phyloP scores from a whole-genome alignment of 1,140 invertebrate species.

The Fopius arisanus region DNA sequence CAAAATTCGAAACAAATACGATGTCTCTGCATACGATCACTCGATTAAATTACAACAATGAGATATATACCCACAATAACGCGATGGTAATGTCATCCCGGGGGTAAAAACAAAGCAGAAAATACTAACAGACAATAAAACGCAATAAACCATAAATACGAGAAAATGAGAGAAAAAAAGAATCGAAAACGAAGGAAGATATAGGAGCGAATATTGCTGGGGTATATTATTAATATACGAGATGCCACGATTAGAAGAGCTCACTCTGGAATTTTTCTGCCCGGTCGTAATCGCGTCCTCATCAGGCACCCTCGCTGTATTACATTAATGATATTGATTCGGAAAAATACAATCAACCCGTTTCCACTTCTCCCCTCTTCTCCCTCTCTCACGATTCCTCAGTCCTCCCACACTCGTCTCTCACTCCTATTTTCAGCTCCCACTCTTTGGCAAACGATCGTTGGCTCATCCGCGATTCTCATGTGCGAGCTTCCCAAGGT shows the following conservation, averaged over 20 bases:
- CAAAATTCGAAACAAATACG: too few relatives aligned
- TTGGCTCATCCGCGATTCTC: constrained; percentile 12
- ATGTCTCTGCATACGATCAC: too few relatives aligned
- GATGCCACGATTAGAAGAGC: constrained; percentile 22
- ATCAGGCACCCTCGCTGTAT: constrained; percentile 57
- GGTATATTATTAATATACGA: constrained; percentile 40
- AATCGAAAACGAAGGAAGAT: constrained; percentile 8
- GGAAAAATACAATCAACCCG: constrained; percentile 54
- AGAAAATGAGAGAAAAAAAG: constrained; percentile 20
- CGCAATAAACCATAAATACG: constrained; percentile 10
- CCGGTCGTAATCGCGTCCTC: constrained; percentile 45
- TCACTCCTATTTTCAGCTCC: not conserved
- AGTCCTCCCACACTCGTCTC: not conserved
- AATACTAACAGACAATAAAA: constrained; percentile 7
- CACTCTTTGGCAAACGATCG: not conserved
- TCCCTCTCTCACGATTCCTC: not conserved
- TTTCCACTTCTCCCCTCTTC: not conserved
- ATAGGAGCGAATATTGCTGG: constrained; percentile 20
- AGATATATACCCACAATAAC: not conserved
- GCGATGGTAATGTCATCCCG: not conserved
- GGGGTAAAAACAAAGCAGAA: not conserved
- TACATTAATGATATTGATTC: constrained; percentile 62
- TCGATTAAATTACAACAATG: not conserved
- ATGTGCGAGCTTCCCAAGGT: not conserved
- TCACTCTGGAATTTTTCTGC: constrained; percentile 30